These are phyloP conservation scores for Tricholaema leucomelas DNA, from an alignment of 2,113 vertebrate species.

Conservation along the genomic window DNA sequence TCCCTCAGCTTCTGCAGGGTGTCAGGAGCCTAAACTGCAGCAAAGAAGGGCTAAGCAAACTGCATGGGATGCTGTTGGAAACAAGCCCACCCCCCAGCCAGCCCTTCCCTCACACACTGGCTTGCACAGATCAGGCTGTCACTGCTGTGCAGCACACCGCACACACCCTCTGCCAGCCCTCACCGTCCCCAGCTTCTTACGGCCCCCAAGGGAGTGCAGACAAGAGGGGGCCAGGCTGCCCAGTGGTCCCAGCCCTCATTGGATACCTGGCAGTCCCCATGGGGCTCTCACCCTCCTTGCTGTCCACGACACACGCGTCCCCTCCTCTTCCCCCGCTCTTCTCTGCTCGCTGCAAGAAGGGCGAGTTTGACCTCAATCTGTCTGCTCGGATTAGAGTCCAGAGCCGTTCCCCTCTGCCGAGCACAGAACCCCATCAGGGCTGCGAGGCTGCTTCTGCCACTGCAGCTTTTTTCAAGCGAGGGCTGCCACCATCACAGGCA, in stretches of 20 bases:
- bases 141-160: accelerated
- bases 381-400: slow-evolving; percentile 54
- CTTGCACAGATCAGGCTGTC: background rate
- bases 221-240: background rate
- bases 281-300: accelerated
- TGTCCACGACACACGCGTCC: accelerated
- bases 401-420: slow-evolving; percentile 11
- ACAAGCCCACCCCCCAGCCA: accelerated
- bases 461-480: background rate
- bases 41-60: background rate
- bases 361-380: slow-evolving; percentile 66
- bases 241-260: accelerated
- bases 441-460: background rate
- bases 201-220: accelerated
- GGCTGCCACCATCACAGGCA: background rate
- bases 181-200: accelerated
- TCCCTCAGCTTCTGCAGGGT: accelerated
- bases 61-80: background rate
- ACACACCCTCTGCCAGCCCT: accelerated
- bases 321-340: background rate
- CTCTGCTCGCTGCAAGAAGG: background rate
- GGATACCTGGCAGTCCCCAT: accelerated
- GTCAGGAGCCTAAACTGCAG: background rate
- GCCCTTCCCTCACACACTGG: background rate
- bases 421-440: slow-evolving; percentile 24